phyloP scores from a whole-genome alignment of 1,140 invertebrate species.

The Araneus ventricosus region DNA sequence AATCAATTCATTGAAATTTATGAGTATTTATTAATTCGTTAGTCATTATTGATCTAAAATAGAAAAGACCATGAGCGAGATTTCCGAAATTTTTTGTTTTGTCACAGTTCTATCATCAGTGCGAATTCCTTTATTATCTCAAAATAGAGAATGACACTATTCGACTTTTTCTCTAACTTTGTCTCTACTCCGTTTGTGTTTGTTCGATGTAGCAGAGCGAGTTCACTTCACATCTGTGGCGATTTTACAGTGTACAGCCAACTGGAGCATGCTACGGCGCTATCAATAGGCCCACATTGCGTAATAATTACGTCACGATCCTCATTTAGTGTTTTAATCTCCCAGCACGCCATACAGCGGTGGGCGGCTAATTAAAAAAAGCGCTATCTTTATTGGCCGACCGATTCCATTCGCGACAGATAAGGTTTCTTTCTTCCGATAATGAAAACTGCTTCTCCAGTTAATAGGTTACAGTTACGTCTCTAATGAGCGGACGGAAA shows the following conservation, averaged over 20 bases:
- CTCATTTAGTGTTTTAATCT: conserved; percentile 11
- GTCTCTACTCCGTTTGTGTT: neutral
- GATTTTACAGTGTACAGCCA: neutral
- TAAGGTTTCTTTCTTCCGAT: neutral
- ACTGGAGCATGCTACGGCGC: neutral
- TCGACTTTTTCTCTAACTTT: neutral
- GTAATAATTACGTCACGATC: neutral
- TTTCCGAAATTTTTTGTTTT: too few species aligned
- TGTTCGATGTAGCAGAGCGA: neutral
- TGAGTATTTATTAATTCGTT: too few species aligned
- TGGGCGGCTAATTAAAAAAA: neutral
- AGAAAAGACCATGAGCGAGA: too few species aligned
- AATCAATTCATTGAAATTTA: too few species aligned
- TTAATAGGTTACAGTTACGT: conserved; percentile 17
- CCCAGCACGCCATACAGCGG: neutral
- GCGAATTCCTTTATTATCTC: too few species aligned
- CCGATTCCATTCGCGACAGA: neutral
- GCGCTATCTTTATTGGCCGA: neutral
- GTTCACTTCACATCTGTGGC: neutral
- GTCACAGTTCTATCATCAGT: too few species aligned
- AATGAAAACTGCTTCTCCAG: neutral
- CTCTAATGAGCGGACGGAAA: neutral
- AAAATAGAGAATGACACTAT: too few species aligned
- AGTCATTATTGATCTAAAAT: too few species aligned
- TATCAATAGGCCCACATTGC: neutral